Evolutionary conservation across 2,113 vertebrate genomes (phyloP).

Genomic region (Polypterus senegalus): DNA sequence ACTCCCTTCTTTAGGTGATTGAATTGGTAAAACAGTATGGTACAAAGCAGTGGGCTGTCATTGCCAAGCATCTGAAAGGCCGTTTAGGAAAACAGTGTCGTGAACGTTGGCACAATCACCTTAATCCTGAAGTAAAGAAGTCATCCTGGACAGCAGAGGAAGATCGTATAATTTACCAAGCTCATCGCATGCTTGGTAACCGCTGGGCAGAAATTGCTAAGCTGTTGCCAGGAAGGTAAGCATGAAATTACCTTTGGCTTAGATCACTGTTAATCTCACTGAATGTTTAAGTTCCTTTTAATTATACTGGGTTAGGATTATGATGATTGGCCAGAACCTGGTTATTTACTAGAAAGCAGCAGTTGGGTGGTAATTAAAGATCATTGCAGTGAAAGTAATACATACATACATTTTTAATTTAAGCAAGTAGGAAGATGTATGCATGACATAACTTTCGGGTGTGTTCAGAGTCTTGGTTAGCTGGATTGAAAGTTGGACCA

Average conservation of each 20-base stretch:
- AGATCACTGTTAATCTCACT: too few species aligned
- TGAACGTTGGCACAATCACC: constrained; percentile 96
- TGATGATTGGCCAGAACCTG: too few species aligned
- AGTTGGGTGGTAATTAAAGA: too few species aligned
- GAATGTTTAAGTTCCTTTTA: too few species aligned
- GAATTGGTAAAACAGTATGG: constrained; percentile 87
- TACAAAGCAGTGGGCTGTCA: constrained; percentile 90
- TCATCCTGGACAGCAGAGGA: constrained; percentile 93
- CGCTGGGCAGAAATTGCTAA: constrained; percentile 97
- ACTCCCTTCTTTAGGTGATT: constrained; percentile 64
- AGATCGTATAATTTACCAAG: constrained; percentile 89
- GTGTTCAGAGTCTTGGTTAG: too few species aligned
- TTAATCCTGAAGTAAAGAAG: constrained; percentile 94
- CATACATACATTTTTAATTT: too few species aligned
- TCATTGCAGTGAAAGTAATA: too few species aligned
- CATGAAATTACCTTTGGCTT: background rate
- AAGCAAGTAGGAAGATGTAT: too few species aligned
- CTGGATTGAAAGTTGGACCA: too few species aligned
- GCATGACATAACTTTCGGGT: too few species aligned
- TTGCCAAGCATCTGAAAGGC: constrained; percentile 91
- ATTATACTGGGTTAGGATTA: too few species aligned
- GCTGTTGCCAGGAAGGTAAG: constrained; percentile 83
- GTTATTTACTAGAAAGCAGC: too few species aligned
- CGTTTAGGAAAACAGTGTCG: constrained; percentile 91
- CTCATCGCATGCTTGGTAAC: constrained; percentile 87